These are phyloP conservation scores for Endomychus coccineus DNA, from an alignment of 2,888 invertebrate genomes.

Conservation along the genomic window DNA sequence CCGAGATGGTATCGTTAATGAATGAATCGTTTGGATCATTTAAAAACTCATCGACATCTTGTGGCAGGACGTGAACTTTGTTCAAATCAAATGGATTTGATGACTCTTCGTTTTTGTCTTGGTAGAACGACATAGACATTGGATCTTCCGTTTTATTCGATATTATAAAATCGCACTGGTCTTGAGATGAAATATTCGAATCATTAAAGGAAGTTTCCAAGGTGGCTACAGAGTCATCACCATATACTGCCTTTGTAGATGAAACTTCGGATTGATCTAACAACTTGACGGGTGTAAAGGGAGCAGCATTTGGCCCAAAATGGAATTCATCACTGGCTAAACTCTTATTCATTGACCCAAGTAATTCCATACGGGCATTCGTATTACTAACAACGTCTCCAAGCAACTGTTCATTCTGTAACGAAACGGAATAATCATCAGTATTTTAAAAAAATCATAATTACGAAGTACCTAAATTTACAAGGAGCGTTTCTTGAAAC, in stretches of 20 bases:
- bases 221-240: conserved; percentile 44
- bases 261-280: conserved; percentile 45
- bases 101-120: conserved; percentile 53
- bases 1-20: conserved; percentile 30
- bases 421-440: too few relatives aligned
- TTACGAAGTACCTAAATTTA: too few relatives aligned
- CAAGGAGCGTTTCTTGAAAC: too few relatives aligned
- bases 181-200: conserved; percentile 36
- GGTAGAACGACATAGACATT: conserved; percentile 60
- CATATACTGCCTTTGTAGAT: conserved; percentile 48
- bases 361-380: too few relatives aligned
- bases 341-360: conserved; percentile 12
- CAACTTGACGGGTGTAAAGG: conserved; percentile 36
- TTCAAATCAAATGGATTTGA: conserved; percentile 47
- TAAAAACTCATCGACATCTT: conserved; percentile 43
- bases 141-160: conserved; percentile 52
- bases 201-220: conserved; percentile 26
- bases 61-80: conserved; percentile 52
- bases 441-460: too few relatives aligned
- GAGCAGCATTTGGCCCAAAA: conserved; percentile 55
- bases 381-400: too few relatives aligned
- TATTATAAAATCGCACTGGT: conserved; percentile 36
- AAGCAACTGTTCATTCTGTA: too few relatives aligned
- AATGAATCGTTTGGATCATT: conserved; percentile 20
- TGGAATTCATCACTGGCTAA: conserved; percentile 48